Evolutionary conservation across 1,140 invertebrate species (phyloP).

Genomic region (Tribolium castaneum): DNA sequence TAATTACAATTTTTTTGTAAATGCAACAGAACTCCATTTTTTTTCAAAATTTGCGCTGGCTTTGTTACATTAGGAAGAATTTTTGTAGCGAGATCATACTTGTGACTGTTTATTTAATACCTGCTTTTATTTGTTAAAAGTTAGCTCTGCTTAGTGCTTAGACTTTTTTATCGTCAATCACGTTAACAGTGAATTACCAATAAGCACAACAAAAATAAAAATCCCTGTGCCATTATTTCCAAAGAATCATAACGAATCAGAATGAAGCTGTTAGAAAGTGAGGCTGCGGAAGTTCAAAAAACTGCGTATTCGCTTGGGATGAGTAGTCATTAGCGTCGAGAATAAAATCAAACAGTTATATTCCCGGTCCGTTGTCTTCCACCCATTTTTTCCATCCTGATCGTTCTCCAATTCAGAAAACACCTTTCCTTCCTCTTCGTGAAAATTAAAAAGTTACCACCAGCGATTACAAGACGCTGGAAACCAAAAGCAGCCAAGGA

Average conservation of each 20-base stretch:
- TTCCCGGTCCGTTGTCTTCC: not conserved
- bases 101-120: not conserved
- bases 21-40: too few species aligned
- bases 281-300: not conserved
- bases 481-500: conserved; percentile 18
- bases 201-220: not conserved
- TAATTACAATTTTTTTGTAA: too few species aligned
- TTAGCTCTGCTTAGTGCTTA: not conserved
- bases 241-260: not conserved
- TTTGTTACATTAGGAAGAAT: too few species aligned
- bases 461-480: not conserved
- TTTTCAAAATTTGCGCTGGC: too few species aligned
- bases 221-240: not conserved
- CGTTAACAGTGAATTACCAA: not conserved
- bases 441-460: not conserved
- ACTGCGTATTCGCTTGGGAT: not conserved
- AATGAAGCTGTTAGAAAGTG: not conserved
- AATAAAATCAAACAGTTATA: not conserved
- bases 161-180: not conserved
- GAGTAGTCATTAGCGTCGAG: not conserved
- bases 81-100: too few species aligned
- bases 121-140: not conserved
- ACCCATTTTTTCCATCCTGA: too few species aligned
- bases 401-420: not conserved
- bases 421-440: not conserved